Percentiles rank a stretch among this genome's conserved stretches.
These are phyloP conservation scores for Caenorhabditis brenneri DNA, from an alignment of 1,140 invertebrate genomes.

Conservation along the genomic window DNA sequence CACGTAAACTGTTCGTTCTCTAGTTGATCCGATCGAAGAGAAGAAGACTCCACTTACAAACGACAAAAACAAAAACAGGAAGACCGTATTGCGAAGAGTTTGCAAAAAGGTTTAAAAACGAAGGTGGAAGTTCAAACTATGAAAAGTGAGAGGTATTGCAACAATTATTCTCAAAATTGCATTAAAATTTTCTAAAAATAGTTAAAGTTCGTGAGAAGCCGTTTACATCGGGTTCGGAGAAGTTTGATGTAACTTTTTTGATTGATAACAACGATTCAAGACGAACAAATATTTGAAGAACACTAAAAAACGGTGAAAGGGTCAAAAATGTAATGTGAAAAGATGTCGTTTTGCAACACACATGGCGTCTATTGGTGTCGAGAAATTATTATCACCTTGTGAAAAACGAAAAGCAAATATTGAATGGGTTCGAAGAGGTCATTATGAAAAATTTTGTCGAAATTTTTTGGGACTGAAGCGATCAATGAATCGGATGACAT, in stretches of 20 bases:
- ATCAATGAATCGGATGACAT: background rate
- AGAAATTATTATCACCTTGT: background rate
- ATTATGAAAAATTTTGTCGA: background rate
- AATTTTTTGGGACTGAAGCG: background rate
- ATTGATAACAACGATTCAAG: background rate
- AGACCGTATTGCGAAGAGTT: too few relatives aligned
- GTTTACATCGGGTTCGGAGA: background rate
- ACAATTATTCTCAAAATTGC: too few relatives aligned
- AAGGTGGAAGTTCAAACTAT: too few relatives aligned
- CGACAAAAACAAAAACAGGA: background rate
- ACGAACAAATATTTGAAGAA: conserved; percentile 33
- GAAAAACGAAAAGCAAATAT: conserved; percentile 14
- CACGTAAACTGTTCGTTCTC: conserved; percentile 16
- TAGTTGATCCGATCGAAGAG: conserved; percentile 10
- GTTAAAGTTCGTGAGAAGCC: background rate
- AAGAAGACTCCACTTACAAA: background rate
- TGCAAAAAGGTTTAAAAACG: too few relatives aligned
- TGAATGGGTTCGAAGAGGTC: conserved; percentile 23
- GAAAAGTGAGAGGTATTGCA: too few relatives aligned
- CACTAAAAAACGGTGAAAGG: background rate
- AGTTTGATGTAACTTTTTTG: conserved; percentile 7
- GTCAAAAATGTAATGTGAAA: background rate
- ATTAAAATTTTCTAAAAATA: background rate
- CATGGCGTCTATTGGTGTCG: background rate
- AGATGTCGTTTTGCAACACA: background rate